Base-by-base conservation (phyloP, 1,140 invertebrate genomes). In the Argopecten irradians region DNA sequence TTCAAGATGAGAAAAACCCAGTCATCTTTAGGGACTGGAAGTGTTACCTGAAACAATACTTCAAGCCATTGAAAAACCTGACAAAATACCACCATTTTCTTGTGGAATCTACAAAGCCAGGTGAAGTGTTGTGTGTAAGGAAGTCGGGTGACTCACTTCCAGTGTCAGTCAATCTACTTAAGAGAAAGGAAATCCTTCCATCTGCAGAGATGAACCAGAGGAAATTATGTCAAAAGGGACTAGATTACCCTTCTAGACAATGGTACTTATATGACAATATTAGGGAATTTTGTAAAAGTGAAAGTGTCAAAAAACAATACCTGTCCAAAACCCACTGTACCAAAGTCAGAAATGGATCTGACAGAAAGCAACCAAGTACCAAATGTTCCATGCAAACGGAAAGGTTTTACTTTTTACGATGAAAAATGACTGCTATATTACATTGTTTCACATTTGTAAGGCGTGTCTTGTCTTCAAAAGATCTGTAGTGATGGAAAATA, bases 11-110 rank as follows among this genome's bases (percentile, higher is more conserved):
- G 55, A 36, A 88, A 0, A 91, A 90, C 28, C 43, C 41, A 9
- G 90, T 91, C 14, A 83, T 87, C 32, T 83, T 87, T 34, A 88
- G 88, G 82, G 89, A 92, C 55, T 91, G 91, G 90, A 88, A 88
- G 41, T 33, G 34, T 16, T 91, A 87, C 46, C 86, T 92, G 9
- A 55, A 85, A 34, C 85, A 82, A 0, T 91, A 39, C 34, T 93
- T 91, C 34, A 88, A 88, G 55, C 82, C 86, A 19, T 16, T 91
- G 36, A 83, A 89, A 19, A 87, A 90, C n/a, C 90, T 93, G 3
- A 91, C 85, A 28, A 88, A 84, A 22, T 86, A 87, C 41, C 89
- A 91, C 46, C 87, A 92, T 84, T 88, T 91, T 34, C 36, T 34
- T 32, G 9, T 89, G 83, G 46, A 86, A 34, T 39, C 88, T 34